Evolutionary conservation across 1,140 invertebrate species (phyloP), one percentile per base, ranked within the genome.

Genomic region (Armadillidium nasatum): DNA sequence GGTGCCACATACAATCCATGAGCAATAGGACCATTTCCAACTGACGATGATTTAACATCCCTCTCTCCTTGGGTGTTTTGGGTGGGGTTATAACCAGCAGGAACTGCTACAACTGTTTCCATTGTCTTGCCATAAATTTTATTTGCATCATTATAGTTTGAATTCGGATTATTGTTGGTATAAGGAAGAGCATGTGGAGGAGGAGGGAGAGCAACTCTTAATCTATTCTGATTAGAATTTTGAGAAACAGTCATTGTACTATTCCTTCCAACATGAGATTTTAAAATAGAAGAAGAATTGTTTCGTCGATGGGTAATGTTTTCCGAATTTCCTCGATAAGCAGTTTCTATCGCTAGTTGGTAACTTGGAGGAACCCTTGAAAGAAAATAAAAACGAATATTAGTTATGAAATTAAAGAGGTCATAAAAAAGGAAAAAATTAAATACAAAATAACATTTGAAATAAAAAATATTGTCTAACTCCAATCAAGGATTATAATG

Each of bases 1-100:
- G 68, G 68, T n/a, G 19, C 68, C 11, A 60, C 50, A 60, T 60
- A 60, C 50, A 60, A 19, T 15, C 50, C 50, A 19, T 60, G 50
- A 60, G 50, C 50, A 60, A 19, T 60, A 3, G 50, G 11, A 15
- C 50, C 50, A 60, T 60, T 60, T 2, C 11, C 19, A 60, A 19
- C 11, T 13, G 50, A 19, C 11, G 50, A 19, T 19, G 11, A 13
- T 15, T 19, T 60, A 15, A 15, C 50, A 7, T 19, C 19, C 4
- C 50, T 13, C 11, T 60, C 19, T 60, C 50, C 50, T 13, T 60
- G 50, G 7, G 11, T 2, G 7, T 60, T 60, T 33, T 33, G 33
- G 6, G 33, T 3, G 19, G 50, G 50, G 7, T 13, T 60, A 19
- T 60, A 60, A 60, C 19, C 19, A 60, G 50, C 19, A 13, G 50